Evolutionary conservation across 2,797 vertebrate genomes (phyloP).

Genomic region (Phrynocephalus vlangalii): DNA sequence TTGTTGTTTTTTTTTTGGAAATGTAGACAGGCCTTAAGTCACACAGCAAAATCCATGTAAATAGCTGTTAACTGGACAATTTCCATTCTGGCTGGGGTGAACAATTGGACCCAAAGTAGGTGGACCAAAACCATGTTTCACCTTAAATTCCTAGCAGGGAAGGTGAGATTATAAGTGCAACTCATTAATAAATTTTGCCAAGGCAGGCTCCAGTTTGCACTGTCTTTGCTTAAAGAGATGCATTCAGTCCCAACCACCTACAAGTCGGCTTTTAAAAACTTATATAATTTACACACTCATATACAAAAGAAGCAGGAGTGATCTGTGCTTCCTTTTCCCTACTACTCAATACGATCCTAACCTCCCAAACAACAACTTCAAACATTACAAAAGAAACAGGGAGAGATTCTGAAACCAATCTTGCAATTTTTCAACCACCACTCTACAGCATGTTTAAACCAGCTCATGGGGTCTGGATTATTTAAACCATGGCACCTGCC

Average conservation of each 20-base stretch:
- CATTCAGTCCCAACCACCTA: not conserved
- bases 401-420: not conserved
- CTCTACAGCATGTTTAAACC: conserved; percentile 16
- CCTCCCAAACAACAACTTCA: not conserved
- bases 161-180: too few species aligned
- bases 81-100: too few species aligned
- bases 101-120: too few species aligned
- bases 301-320: not conserved
- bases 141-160: too few species aligned
- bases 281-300: not conserved
- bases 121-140: too few species aligned
- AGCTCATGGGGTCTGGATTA: conserved; percentile 39
- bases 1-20: too few species aligned
- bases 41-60: too few species aligned
- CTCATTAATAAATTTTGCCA: not conserved
- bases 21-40: too few species aligned
- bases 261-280: not conserved
- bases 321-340: not conserved
- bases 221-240: not conserved
- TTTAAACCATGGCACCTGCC: conserved; percentile 30
- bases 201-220: not conserved
- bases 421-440: not conserved
- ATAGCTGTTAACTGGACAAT: too few species aligned
- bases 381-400: not conserved
- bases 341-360: not conserved